phyloP scores from a whole-genome alignment of 2,888 invertebrate species.

The Heterodera filipjevi region DNA sequence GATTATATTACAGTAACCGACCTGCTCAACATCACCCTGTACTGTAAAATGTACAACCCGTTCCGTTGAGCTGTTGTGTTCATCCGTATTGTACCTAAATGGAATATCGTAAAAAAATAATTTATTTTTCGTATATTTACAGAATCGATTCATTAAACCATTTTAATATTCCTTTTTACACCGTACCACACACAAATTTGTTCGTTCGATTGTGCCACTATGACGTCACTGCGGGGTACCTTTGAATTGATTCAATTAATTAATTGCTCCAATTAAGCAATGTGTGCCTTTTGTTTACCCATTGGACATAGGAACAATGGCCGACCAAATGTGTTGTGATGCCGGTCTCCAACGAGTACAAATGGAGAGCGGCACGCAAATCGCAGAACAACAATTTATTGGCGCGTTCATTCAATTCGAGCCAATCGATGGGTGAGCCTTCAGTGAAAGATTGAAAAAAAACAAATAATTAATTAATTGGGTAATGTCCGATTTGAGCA shows the following conservation, averaged over 20 bases:
- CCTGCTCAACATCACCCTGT: conserved; percentile 79
- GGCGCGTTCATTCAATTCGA: conserved; percentile 92
- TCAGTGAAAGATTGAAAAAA: too few species aligned
- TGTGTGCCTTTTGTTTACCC: conserved; percentile 69
- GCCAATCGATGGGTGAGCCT: conserved; percentile 87
- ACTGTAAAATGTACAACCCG: conserved; percentile 79
- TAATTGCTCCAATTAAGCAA: neutral
- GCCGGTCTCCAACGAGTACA: conserved; percentile 71
- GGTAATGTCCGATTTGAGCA: conserved; percentile 83
- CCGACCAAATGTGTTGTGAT: conserved; percentile 68
- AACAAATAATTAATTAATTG: neutral
- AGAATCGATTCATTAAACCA: neutral
- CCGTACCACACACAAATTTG: conserved; percentile 70
- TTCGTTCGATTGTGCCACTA: conserved; percentile 88
- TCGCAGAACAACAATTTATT: conserved; percentile 87
- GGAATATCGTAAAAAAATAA: neutral
- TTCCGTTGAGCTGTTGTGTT: conserved; percentile 72
- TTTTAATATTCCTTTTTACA: neutral
- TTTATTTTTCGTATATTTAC: too few species aligned
- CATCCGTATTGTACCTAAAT: conserved; percentile 87
- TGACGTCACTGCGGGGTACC: conserved; percentile 90
- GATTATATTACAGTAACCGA: too few species aligned
- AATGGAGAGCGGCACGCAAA: conserved; percentile 76
- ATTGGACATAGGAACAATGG: conserved; percentile 75
- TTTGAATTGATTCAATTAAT: conserved; percentile 5